Percentiles rank a stretch among this genome's conserved stretches.
Conservation (phyloP, 2,113 vertebrate species). For the Carassius carassius region DNA sequence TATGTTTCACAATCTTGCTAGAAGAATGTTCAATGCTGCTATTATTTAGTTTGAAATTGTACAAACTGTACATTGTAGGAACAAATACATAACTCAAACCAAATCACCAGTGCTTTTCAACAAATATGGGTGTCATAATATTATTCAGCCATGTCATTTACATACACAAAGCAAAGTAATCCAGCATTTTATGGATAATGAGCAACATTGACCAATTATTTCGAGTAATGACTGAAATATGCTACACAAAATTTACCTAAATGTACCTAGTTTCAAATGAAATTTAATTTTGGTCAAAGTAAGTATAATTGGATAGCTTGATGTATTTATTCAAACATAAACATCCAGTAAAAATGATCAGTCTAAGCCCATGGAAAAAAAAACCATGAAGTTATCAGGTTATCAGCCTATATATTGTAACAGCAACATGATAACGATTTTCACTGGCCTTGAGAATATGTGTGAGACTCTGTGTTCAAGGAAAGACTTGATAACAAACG, state of each 20-base stretch:
- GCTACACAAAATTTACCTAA: conserved; percentile 3
- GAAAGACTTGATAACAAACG: background rate
- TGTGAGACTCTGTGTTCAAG: background rate
- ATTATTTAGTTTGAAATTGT: background rate
- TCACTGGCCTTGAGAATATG: background rate
- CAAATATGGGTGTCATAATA: background rate
- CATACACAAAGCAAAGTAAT: conserved; percentile 9
- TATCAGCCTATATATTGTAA: background rate
- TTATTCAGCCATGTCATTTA: background rate
- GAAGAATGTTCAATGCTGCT: background rate
- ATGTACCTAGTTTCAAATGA: background rate
- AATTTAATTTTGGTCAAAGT: background rate
- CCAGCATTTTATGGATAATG: conserved; percentile 16
- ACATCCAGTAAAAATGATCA: background rate
- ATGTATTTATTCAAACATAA: conserved; percentile 4
- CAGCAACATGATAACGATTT: background rate
- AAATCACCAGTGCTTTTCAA: conserved; percentile 16
- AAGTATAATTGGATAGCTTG: conserved; percentile 1
- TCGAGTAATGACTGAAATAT: background rate
- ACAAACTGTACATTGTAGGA: conserved; percentile 2
- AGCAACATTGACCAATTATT: background rate
- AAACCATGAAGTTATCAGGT: background rate
- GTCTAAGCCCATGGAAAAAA: background rate
- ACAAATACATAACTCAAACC: background rate
- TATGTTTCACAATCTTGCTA: conserved; percentile 10